These are phyloP conservation scores for Drosophila paramelanica DNA, from an alignment of 2,888 invertebrate species.

Conservation along the genomic window DNA sequence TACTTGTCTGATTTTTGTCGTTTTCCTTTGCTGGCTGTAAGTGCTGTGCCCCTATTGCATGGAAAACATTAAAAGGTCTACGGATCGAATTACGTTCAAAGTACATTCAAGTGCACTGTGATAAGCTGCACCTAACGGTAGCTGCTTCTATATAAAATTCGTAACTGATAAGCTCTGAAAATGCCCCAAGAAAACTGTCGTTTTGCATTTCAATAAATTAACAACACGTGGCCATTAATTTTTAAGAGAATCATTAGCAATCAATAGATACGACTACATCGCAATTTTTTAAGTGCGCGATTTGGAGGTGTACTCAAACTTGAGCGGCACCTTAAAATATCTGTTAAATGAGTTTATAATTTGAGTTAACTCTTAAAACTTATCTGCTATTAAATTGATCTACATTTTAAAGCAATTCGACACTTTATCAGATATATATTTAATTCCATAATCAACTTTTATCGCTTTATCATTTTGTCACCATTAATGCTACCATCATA, in stretches of 20 bases:
- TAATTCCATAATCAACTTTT: neutral
- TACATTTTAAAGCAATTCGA: conserved; percentile 1
- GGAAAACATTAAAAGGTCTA: conserved; percentile 48
- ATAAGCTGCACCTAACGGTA: conserved; percentile 20
- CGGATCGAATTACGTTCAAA: conserved; percentile 43
- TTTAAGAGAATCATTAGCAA: neutral
- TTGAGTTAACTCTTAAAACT: neutral
- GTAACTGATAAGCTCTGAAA: conserved; percentile 41
- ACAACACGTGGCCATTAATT: neutral
- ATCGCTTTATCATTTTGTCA: conserved; percentile 20
- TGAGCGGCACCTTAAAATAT: neutral
- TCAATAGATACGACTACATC: neutral
- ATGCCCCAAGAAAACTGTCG: conserved; percentile 15
- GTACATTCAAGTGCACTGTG: conserved; percentile 40
- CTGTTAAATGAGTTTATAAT: neutral
- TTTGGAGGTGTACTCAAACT: neutral
- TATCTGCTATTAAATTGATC: neutral
- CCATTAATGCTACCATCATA: conserved; percentile 3
- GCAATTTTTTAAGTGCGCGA: neutral
- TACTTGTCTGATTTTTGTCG: conserved; percentile 23
- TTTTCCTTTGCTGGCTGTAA: conserved; percentile 31
- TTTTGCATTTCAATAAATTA: neutral
- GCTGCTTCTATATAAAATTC: conserved; percentile 1
- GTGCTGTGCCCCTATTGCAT: conserved; percentile 53
- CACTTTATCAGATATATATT: neutral